phyloP scores from a whole-genome alignment of 2,113 vertebrate species.

The Lonchura striata region DNA sequence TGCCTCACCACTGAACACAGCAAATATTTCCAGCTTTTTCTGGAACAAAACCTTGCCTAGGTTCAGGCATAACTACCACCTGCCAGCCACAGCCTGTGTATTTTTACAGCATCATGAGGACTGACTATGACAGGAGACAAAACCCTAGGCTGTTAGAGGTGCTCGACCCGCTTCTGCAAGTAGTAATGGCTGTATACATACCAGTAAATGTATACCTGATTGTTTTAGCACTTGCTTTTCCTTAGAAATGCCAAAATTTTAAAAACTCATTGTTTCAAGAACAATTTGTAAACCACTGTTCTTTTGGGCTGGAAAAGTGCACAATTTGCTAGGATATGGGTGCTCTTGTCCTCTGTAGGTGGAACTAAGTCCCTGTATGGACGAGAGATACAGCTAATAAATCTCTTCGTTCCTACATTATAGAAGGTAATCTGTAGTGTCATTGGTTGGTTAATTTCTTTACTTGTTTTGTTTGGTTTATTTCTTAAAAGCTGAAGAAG shows the following conservation, averaged over 20 bases:
- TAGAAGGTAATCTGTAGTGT: not conserved
- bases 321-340: not conserved
- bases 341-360: not conserved
- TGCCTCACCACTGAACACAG: not conserved
- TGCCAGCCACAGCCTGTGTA: not conserved
- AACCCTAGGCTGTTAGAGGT: not conserved
- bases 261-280: not conserved
- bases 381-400: not conserved
- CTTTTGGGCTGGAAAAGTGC: not conserved
- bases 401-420: not conserved
- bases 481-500: not conserved
- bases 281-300: not conserved
- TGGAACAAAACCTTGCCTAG: not conserved
- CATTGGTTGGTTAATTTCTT: not conserved
- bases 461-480: not conserved
- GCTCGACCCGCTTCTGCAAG: not conserved
- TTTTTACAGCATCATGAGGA: not conserved
- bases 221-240: not conserved
- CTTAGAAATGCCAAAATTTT: not conserved
- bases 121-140: not conserved
- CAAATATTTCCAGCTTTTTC: not conserved
- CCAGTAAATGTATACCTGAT: not conserved
- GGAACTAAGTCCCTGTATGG: not conserved
- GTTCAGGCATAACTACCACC: not conserved
- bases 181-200: not conserved